Percentiles rank a stretch among this genome's conserved stretches.
phyloP scores from a whole-genome alignment of 2,113 vertebrate species.

The Amazona vittata region DNA sequence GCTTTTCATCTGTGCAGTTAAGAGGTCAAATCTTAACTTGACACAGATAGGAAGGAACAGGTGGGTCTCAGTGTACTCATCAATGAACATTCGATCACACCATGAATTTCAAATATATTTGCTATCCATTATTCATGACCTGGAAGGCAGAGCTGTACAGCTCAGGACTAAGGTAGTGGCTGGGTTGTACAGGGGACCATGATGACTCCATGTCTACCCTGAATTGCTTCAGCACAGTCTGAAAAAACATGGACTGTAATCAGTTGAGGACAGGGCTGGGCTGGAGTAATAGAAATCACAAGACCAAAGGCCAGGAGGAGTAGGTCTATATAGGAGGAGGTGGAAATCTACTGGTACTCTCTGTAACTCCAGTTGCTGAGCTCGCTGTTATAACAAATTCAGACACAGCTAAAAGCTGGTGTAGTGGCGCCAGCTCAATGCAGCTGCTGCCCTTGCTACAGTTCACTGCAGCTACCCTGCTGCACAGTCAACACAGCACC shows the following conservation, averaged over 20 bases:
- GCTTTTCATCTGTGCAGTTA: not conserved
- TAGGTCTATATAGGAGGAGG: not conserved
- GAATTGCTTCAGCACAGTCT: not conserved
- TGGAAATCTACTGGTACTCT: not conserved
- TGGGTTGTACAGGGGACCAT: not conserved
- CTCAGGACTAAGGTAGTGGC: not conserved
- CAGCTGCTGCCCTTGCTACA: not conserved
- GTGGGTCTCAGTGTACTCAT: not conserved
- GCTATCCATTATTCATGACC: not conserved
- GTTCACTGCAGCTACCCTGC: not conserved
- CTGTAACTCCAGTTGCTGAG: not conserved
- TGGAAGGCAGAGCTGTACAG: not conserved
- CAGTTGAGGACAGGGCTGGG: not conserved
- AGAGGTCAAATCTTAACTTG: not conserved
- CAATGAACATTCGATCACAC: not conserved
- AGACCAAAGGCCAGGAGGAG: not conserved
- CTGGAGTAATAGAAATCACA: not conserved
- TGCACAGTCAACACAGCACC: not conserved
- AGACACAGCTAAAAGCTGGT: not conserved
- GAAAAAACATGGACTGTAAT: not conserved
- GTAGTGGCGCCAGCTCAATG: not conserved
- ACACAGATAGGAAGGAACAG: rapidly evolving
- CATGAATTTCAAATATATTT: not conserved
- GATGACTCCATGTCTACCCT: rapidly evolving
- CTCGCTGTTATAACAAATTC: not conserved